Conservation (phyloP, 2,888 invertebrate genomes). For the Apomyelois bistriatella region DNA sequence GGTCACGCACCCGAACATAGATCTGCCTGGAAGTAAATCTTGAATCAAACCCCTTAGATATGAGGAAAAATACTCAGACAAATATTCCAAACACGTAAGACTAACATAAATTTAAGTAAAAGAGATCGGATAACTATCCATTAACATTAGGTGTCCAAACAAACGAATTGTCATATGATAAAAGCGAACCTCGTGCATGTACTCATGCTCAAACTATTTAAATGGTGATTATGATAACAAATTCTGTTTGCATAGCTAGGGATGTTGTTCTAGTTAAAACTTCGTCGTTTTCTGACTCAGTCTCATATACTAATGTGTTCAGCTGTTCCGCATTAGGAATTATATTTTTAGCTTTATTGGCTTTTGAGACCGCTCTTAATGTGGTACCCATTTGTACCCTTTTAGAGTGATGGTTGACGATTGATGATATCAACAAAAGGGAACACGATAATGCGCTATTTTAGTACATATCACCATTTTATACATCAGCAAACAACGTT, state of each 20-base stretch:
- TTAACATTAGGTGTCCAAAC: no score
- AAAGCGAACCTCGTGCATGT: no score
- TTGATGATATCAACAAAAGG: conserved; percentile 25
- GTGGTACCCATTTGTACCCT: conserved; percentile 10
- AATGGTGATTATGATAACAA: no score
- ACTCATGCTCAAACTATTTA: no score
- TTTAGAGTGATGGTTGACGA: conserved; percentile 17
- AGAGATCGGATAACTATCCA: no score
- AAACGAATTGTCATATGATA: no score
- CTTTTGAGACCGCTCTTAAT: conserved; percentile 4
- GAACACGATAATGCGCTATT: conserved; percentile 12
- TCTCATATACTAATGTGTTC: not conserved
- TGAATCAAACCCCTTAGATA: no score
- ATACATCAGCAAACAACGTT: not conserved
- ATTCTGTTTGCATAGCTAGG: not conserved
- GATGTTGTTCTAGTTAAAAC: not conserved
- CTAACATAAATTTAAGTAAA: no score
- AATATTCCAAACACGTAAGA: no score
- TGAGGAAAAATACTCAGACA: no score
- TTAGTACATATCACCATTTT: conserved; percentile 7
- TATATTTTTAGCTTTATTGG: conserved; percentile 9
- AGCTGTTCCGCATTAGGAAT: conserved; percentile 1
- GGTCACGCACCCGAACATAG: no score
- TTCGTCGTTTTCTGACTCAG: not conserved
- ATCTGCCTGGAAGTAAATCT: no score